Conservation (phyloP, 1,140 invertebrate species). For the Cyphomyrmex costatus region DNA sequence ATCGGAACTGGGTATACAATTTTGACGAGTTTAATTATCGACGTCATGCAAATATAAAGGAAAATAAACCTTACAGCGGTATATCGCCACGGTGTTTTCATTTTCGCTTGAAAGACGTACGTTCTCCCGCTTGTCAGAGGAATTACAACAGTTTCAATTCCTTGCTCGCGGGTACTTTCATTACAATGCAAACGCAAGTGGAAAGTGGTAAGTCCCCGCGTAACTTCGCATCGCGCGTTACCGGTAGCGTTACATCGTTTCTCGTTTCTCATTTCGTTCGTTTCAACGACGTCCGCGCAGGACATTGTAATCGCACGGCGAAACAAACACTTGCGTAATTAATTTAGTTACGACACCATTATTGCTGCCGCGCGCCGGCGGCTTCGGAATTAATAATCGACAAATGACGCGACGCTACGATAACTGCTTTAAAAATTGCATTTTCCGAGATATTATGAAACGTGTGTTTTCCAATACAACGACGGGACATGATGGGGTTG, state of each 20-base stretch:
- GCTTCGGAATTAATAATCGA: slow-evolving; percentile 33
- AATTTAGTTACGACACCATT: slow-evolving; percentile 38
- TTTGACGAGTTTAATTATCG: slow-evolving; percentile 37
- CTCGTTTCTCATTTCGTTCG: slow-evolving; percentile 21
- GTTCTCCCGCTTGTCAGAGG: neutral
- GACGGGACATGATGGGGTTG: no score
- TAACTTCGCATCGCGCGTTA: slow-evolving; percentile 18
- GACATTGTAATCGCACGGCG: slow-evolving; percentile 18
- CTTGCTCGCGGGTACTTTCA: slow-evolving; percentile 12
- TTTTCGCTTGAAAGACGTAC: slow-evolving; percentile 2
- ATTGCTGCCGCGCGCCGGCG: neutral
- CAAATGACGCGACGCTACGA: slow-evolving; percentile 17
- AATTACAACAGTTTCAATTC: slow-evolving; percentile 35
- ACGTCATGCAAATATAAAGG: neutral
- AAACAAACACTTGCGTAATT: slow-evolving; percentile 44
- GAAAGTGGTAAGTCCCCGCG: slow-evolving; percentile 15
- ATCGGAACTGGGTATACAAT: neutral
- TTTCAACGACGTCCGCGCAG: slow-evolving; percentile 13
- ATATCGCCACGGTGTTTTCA: neutral
- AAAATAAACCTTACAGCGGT: neutral
- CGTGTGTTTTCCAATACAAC: no score
- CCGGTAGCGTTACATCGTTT: neutral
- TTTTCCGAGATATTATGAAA: neutral
- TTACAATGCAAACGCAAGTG: slow-evolving; percentile 32
- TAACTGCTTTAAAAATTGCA: slow-evolving; percentile 40